phyloP scores from a whole-genome alignment of 1,140 invertebrate species.

The Diachasma alloeum region DNA sequence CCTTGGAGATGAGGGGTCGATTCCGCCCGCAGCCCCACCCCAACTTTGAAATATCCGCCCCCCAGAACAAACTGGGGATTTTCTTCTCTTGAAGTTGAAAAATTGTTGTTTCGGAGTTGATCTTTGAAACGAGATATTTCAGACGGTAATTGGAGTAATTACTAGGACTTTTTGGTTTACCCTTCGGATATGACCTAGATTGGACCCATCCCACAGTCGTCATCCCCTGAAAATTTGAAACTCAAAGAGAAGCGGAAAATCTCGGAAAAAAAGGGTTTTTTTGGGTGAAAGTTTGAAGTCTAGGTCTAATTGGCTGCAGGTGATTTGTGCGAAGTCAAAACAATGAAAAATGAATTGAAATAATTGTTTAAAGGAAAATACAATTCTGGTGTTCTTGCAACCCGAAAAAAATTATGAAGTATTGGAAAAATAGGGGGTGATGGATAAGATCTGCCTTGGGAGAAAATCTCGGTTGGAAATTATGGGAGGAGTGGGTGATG shows the following conservation, averaged over 20 bases:
- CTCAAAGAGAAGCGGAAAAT: background rate
- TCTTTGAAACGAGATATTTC: background rate
- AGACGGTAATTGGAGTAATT: background rate
- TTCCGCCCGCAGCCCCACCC: background rate
- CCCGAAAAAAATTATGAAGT: too few species aligned
- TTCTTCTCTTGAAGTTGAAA: background rate
- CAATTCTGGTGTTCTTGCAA: too few species aligned
- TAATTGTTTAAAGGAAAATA: too few species aligned
- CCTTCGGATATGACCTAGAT: background rate
- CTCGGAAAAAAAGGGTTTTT: background rate
- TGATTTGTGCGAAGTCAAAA: too few species aligned
- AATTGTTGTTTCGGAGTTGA: background rate
- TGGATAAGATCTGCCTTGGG: too few species aligned
- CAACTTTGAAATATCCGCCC: background rate
- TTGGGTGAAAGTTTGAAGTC: background rate
- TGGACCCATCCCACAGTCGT: too few species aligned
- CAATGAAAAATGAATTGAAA: too few species aligned
- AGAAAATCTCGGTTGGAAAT: too few species aligned
- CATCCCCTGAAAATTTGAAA: background rate
- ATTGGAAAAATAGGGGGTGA: too few species aligned
- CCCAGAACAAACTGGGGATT: background rate
- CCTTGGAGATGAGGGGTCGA: background rate
- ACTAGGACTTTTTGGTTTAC: background rate
- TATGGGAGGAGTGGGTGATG: background rate
- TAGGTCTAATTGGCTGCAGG: too few species aligned